phyloP scores from a whole-genome alignment of 1,140 invertebrate genomes.

The Platorchestia sp. region DNA sequence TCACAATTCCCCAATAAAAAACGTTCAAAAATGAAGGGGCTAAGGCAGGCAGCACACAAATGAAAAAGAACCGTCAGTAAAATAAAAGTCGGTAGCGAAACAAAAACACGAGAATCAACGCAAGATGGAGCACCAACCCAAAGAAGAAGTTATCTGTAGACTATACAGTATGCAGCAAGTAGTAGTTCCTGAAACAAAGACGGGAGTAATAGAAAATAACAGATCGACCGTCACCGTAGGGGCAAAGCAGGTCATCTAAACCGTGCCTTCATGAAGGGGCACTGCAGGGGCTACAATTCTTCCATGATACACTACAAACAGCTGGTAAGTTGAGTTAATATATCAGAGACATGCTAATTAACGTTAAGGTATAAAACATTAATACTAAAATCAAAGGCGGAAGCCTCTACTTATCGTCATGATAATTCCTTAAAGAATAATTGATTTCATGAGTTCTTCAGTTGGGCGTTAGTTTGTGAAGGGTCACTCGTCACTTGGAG shows the following conservation, averaged over 20 bases:
- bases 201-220: no score
- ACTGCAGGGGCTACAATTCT: constrained; percentile 13
- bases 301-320: background rate
- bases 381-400: constrained; percentile 36
- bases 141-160: no score
- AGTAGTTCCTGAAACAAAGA: no score
- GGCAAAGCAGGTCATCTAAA: background rate
- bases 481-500: background rate
- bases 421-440: constrained; percentile 30
- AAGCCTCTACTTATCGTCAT: constrained; percentile 52
- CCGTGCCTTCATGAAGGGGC: background rate
- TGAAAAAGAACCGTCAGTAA: no score
- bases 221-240: background rate
- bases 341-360: constrained; percentile 42
- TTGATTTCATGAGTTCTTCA: background rate
- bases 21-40: no score
- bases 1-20: no score
- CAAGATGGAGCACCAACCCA: no score
- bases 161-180: no score
- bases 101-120: background rate
- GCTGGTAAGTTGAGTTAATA: constrained; percentile 28
- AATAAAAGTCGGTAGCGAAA: no score
- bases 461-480: background rate
- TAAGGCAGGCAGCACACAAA: no score
- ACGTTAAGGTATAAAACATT: constrained; percentile 51